These are phyloP conservation scores for Monomorium pharaonis DNA, from an alignment of 1,140 invertebrate genomes.

Conservation along the genomic window DNA sequence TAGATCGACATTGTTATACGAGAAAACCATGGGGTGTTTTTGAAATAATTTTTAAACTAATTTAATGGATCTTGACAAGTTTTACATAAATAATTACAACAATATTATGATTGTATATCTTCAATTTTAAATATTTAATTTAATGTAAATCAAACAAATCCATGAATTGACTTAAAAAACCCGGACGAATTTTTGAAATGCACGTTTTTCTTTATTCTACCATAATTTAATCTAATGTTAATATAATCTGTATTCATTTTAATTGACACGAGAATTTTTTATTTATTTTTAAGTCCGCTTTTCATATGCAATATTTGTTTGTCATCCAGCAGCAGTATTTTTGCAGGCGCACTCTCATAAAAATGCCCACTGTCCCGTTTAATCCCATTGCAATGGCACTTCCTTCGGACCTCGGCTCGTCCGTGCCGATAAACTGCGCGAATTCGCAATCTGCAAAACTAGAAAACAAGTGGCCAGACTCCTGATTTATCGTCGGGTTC, in stretches of 20 bases:
- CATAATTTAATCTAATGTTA: background rate
- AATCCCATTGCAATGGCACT: slow-evolving; percentile 63
- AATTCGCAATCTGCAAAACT: slow-evolving; percentile 77
- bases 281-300: background rate
- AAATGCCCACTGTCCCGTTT: slow-evolving; percentile 57
- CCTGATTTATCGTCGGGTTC: slow-evolving; percentile 71
- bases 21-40: background rate
- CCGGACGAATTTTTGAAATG: background rate
- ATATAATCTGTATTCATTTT: background rate
- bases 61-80: background rate
- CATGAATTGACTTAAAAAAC: background rate
- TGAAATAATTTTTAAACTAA: background rate
- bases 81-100: background rate
- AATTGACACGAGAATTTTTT: slow-evolving; percentile 4
- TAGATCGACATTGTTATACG: background rate
- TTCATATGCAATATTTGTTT: background rate
- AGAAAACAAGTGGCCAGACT: slow-evolving; percentile 73
- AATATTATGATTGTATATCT: background rate
- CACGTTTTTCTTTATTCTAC: background rate
- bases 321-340: slow-evolving; percentile 7
- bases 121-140: background rate
- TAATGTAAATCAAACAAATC: background rate
- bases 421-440: slow-evolving; percentile 64
- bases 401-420: slow-evolving; percentile 62
- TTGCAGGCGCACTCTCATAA: background rate